Base-by-base conservation (phyloP, 1,140 invertebrate species). In the Archegozetes longisetosus region DNA sequence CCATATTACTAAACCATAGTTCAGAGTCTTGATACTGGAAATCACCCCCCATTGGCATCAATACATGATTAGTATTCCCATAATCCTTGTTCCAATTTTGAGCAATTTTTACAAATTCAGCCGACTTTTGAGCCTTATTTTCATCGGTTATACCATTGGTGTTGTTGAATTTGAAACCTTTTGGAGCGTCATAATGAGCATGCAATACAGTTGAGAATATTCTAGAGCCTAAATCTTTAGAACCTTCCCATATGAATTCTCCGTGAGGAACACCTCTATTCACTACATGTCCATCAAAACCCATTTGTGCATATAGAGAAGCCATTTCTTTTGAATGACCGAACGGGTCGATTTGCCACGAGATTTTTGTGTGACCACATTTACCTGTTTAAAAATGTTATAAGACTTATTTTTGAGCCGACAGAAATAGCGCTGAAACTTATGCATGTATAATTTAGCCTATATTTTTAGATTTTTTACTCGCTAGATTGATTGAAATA, bases 311-410 rank as follows among this genome's bases (percentile, higher is more conserved):
- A 71, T 77, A 77, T 6, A 79, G 60, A 28, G 76, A 47, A 26
- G 55, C 79, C 60, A 76, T 74, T 67, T 81, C 80, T 59, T 73
- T 71, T 13, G 55, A 77, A 69, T 95, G 89, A 0, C 88, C 88
- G 66, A 92, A 93, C 0, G 87, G 86, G 72, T 93, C 88, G 20
- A 91, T 84, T 0, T 86, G 84, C 87, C 88, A 91, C 0, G 84
- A 85, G 0, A 80, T 82, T 65, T 81, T 80, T 47, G 46, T 14
- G 46, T 14, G 14, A 47, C 0, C 88, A 87, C 93, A 89, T 0
- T 14, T n/a, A n/a, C n/a, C n/a, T n/a, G n/a, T n/a, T n/a, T n/a
- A n/a, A n/a, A 80, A 72, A n/a, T n/a, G n/a, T n/a, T n/a, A n/a
- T n/a, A n/a, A n/a, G n/a, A n/a, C n/a, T n/a, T n/a, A n/a, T n/a